Percentiles rank a stretch among this genome's conserved stretches.
Evolutionary conservation across 1,140 invertebrate species (phyloP).

Genomic region (Pogonognathellus flavescens): DNA sequence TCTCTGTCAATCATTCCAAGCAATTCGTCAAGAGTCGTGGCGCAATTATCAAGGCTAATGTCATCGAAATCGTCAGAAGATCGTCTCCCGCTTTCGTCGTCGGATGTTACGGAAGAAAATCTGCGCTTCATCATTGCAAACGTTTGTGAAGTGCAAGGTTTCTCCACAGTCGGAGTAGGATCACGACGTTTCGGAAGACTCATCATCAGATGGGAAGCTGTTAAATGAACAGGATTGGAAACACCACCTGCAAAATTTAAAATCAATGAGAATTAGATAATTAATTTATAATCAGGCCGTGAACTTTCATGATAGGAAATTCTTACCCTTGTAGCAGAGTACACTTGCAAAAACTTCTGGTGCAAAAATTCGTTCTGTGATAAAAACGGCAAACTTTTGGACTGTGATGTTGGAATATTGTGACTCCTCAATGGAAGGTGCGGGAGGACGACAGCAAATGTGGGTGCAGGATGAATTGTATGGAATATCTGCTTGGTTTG

Average conservation of each 20-base stretch:
- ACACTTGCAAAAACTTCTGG: constrained; percentile 30
- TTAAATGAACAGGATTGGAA: not conserved
- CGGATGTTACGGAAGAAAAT: not conserved
- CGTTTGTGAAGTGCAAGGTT: not conserved
- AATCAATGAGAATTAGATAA: not conserved
- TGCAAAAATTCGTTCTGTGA: constrained; percentile 12
- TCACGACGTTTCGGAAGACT: not conserved
- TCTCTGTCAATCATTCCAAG: constrained; percentile 13
- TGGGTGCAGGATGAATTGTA: not conserved
- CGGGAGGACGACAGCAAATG: constrained; percentile 2
- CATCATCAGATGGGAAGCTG: not conserved
- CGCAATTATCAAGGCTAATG: not conserved
- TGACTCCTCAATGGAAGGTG: constrained; percentile 1
- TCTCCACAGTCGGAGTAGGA: not conserved
- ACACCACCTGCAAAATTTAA: not conserved
- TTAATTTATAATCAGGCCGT: not conserved
- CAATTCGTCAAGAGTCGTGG: not conserved
- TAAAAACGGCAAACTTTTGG: constrained; percentile 34
- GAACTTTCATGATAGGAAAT: too few relatives aligned
- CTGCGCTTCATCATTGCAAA: not conserved
- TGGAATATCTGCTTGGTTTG: not conserved
- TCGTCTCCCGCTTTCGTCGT: not conserved
- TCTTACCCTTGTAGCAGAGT: constrained; percentile 18
- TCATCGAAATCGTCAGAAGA: not conserved
- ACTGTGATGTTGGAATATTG: not conserved